A percentile compares a stretch with the other conserved stretches of the same genome.
Evolutionary conservation across 2,113 vertebrate species (phyloP).

Genomic region (Triplophysa dalaica): DNA sequence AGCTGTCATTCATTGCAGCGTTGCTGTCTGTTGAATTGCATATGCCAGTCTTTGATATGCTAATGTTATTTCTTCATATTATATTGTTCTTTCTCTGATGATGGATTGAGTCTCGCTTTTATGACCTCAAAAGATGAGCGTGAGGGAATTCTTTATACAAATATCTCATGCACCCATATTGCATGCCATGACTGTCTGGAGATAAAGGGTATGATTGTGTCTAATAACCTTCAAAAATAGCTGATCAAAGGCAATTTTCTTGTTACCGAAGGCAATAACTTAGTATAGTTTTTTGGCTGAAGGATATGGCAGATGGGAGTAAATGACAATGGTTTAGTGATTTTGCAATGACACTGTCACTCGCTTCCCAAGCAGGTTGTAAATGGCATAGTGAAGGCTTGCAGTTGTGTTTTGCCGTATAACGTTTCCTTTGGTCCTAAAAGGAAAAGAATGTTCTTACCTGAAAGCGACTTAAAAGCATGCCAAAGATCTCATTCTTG

Average conservation of each 20-base stretch:
- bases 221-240: background rate
- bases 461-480: background rate
- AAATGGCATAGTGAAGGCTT: background rate
- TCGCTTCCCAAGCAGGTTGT: background rate
- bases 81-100: background rate
- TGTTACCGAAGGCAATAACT: background rate
- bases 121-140: conserved; percentile 3
- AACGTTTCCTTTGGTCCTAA: conserved; percentile 1
- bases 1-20: background rate
- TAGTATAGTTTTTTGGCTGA: background rate
- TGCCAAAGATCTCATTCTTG: conserved; percentile 10
- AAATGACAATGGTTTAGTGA: background rate
- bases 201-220: background rate
- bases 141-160: background rate
- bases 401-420: background rate
- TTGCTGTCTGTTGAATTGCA: conserved; percentile 20
- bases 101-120: conserved; percentile 12
- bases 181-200: background rate
- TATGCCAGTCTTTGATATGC: conserved; percentile 12
- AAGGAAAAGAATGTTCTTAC: conserved; percentile 15
- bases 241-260: background rate
- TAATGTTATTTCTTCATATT: background rate
- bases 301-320: background rate
- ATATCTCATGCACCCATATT: background rate
- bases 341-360: background rate